A percentile compares a stretch with the other conserved stretches of the same genome.
These are phyloP conservation scores for Phymorhynchus buccinoides DNA, from an alignment of 1,140 invertebrate species.

Conservation along the genomic window DNA sequence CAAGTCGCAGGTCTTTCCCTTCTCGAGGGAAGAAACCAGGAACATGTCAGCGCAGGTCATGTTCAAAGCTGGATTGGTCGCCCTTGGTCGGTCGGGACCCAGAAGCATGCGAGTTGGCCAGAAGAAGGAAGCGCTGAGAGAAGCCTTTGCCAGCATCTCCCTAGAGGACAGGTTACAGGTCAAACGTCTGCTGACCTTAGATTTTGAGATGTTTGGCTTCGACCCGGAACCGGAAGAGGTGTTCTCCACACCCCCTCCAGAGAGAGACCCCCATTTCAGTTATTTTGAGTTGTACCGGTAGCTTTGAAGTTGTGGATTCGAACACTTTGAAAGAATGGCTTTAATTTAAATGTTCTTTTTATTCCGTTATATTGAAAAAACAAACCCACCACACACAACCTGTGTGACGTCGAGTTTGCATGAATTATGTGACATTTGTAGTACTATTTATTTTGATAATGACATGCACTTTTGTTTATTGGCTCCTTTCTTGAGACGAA, in stretches of 20 bases:
- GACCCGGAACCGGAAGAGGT: conserved; percentile 35
- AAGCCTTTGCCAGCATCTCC: conserved; percentile 40
- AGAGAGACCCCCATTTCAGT: background rate
- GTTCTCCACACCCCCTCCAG: background rate
- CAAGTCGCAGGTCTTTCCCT: conserved; percentile 55
- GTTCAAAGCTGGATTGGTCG: conserved; percentile 31
- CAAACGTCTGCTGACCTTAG: conserved; percentile 32
- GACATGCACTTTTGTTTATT: too few species aligned
- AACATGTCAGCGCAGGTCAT: conserved; percentile 8
- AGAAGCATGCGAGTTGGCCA: conserved; percentile 21
- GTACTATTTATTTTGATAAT: too few species aligned
- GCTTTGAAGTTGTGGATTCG: too few species aligned
- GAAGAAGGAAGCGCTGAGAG: conserved; percentile 38
- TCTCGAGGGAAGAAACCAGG: background rate
- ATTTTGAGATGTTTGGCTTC: conserved; percentile 52
- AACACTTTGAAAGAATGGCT: too few species aligned
- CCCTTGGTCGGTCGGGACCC: background rate
- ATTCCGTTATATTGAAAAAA: too few species aligned
- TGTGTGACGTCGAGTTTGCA: too few species aligned
- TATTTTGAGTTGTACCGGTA: background rate
- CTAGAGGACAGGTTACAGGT: conserved; percentile 39
- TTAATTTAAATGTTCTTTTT: too few species aligned
- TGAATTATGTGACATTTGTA: too few species aligned
- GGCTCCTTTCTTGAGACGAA: too few species aligned
- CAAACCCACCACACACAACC: too few species aligned